phyloP scores from a whole-genome alignment of 1,140 invertebrate species.

The Pachypsylla venusta region DNA sequence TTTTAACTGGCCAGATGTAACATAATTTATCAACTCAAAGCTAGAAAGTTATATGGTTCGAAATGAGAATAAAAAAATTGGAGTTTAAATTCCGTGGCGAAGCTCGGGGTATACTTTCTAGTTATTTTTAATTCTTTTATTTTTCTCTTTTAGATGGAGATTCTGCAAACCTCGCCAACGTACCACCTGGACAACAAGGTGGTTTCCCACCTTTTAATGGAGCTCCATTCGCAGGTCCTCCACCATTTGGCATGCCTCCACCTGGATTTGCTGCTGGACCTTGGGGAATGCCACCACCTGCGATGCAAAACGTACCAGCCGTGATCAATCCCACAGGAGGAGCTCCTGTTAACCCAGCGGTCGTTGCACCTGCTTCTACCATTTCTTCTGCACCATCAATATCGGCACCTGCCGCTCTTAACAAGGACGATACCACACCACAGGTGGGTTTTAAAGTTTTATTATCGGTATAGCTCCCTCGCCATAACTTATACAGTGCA shows the following conservation, averaged over 20 bases:
- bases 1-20: too few species aligned
- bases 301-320: slow-evolving; percentile 17
- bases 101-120: too few species aligned
- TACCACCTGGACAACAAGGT: slow-evolving; percentile 10
- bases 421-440: neutral
- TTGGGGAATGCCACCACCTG: slow-evolving; percentile 32
- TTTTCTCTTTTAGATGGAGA: neutral
- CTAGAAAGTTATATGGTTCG: too few species aligned
- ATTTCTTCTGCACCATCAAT: neutral
- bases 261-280: slow-evolving; percentile 37
- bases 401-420: neutral
- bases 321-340: slow-evolving; percentile 16
- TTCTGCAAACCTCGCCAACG: slow-evolving; percentile 9
- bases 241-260: slow-evolving; percentile 50
- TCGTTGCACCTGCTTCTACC: slow-evolving; percentile 1
- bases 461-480: too few species aligned
- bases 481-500: too few species aligned
- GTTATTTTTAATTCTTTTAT: too few species aligned
- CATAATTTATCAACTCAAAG: too few species aligned
- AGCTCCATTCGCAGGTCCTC: slow-evolving; percentile 40
- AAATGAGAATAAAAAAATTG: too few species aligned
- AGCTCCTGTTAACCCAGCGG: slow-evolving; percentile 13
- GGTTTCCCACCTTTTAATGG: slow-evolving; percentile 41
- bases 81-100: too few species aligned
- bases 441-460: too few species aligned